Base-by-base conservation (phyloP, 2,113 vertebrate species). In the Varanus komodoensis region DNA sequence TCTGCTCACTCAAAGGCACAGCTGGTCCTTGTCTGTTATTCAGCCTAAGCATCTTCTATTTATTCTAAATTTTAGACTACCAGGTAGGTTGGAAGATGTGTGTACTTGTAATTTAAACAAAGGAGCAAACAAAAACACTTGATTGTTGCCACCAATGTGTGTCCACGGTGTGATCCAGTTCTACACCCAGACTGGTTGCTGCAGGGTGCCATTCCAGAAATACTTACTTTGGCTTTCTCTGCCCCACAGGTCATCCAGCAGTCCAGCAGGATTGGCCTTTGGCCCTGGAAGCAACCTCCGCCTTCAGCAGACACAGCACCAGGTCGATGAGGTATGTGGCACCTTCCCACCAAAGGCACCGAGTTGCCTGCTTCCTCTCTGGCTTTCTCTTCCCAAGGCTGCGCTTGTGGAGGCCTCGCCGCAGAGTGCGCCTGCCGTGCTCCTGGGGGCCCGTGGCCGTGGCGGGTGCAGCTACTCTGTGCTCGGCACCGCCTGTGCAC, bases 291-390 rank as follows among this genome's bases (percentile, higher is more conserved):
- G 95, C 23, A 98, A 91, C 57, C 96, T 96, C 61, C 96, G 97
- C 71, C 97, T 98, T 57, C 98, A 98, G 93, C 97, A 98, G 94
- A 97, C 98, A 2, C 97, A 98, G 0, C 95, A 97, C 81, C 98
- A 98, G 97, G 97, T 98, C 4, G 96, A 98, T 90, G 98, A 98
- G 97, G 98, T 98, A 97, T 73, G 93, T 61, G 97, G 38, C 14
- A 73, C 1, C 12, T 4, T 0, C 79, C 78, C 1, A 0, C 86
- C 54, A 0, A 23, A 0, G 19, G 12, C 82, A 25, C n/a, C 44
- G 0, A 19, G 8, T 29, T 87, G 89, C 12, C 5, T 54, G 8
- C 2, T 27, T 48, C 27, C 54, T 3, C 27, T 52, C 89, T 27
- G 38, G 1, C 32, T 32, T 69, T 48, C 34, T 50, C 44, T 50